Conservation (phyloP, 2,113 vertebrate species). For the Helogale parvula region DNA sequence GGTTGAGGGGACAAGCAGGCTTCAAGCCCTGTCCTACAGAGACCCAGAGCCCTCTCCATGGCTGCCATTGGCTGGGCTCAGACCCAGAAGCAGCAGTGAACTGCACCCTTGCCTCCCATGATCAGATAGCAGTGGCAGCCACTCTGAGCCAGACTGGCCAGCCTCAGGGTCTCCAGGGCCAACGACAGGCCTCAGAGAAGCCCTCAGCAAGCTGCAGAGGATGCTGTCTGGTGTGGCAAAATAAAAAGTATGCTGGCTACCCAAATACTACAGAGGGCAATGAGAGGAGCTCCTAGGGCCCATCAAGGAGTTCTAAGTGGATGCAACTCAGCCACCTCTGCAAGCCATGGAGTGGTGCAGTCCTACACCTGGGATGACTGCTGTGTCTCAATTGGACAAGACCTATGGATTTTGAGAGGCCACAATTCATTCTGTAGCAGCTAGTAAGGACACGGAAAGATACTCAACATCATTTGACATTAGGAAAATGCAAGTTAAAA, state of each 20-base stretch:
- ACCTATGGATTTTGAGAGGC: background rate
- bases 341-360: background rate
- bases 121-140: background rate
- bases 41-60: background rate
- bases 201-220: background rate
- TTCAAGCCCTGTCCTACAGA: background rate
- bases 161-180: background rate
- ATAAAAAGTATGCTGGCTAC: background rate
- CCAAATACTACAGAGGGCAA: background rate
- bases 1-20: background rate
- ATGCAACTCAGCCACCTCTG: background rate
- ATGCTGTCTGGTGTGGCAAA: background rate
- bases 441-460: background rate
- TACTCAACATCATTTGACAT: background rate
- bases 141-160: background rate
- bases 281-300: background rate
- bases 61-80: background rate
- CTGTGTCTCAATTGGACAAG: background rate
- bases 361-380: background rate
- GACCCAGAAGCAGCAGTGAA: background rate
- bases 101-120: background rate
- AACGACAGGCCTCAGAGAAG: background rate
- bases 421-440: background rate
- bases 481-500: constrained; percentile 1
- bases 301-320: background rate